Evolutionary conservation across 2,113 vertebrate species (phyloP), one percentile per base, ranked within the genome.

Genomic region (Cricetomys ansorgei): DNA sequence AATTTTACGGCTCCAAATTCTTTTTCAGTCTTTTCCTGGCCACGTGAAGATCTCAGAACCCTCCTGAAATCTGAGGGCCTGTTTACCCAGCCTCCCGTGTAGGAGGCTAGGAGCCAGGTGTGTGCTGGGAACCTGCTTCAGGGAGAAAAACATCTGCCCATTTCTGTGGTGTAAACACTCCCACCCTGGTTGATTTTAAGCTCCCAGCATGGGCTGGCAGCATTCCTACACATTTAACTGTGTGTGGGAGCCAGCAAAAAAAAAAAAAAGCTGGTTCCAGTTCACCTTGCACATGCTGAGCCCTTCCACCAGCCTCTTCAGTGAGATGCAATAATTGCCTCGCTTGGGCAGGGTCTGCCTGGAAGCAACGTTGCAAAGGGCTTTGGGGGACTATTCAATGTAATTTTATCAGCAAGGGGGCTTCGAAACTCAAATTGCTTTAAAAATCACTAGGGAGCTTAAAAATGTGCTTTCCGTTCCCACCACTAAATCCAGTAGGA

Each of bases 101-200:
- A 9, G 57, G 45, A 79, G 95, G 45, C 31, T 69, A n/a, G 3
- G 29, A 43, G 73, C 73, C 64, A 15, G 10, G 29, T 45, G 13
- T 53, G 55, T 69, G 57, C 85, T 31, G 19, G 27, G 91, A 59
- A 40, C 92, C 77, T 31, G 76, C 55, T 89, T 8, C 45, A 57
- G 81, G 65, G 83, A 53, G 27, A 2, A 11, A 13, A 69, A 62
- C 40, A 43, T 25, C 53, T 86, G 67, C 94, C 55, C 13, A 1
- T 88, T 8, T n/a, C 77, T 25, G n/a, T 43, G 73, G 67, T 75
- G 62, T 93, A 64, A 86, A 88, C n/a, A 75, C 31, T 80, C n/a
- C 69, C 70, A 5, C 55, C 21, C 0, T 3, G 29, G 55, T 84
- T 29, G 29, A 37, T 40, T 57, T 50, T 75, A 75, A 62, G 83